A percentile compares a stretch with the other conserved stretches of the same genome.
Evolutionary conservation across 2,797 vertebrate species (phyloP).

Genomic region (Falco naumanni): DNA sequence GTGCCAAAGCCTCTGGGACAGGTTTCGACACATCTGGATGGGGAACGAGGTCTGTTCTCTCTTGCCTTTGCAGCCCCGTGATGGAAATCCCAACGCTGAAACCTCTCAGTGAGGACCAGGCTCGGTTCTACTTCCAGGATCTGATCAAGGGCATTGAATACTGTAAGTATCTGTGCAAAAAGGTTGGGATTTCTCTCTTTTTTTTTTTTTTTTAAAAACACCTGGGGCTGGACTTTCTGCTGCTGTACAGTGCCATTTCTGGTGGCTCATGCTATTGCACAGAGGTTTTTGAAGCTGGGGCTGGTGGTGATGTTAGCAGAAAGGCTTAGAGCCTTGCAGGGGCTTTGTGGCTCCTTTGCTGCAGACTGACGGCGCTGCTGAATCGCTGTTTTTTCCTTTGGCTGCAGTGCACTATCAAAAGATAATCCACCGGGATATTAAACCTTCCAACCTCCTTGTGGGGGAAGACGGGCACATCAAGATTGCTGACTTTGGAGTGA

Average conservation of each 20-base stretch:
- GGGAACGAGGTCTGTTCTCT: not conserved
- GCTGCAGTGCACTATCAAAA: constrained; percentile 95
- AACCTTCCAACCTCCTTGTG: constrained; percentile 95
- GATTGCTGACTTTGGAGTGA: constrained; percentile 97
- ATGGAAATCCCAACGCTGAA: constrained; percentile 97
- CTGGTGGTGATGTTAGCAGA: not conserved
- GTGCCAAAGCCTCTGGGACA: not conserved
- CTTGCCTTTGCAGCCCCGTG: constrained; percentile 81
- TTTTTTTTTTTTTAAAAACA: not conserved
- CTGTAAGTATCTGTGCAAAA: constrained; percentile 79
- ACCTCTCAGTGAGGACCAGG: constrained; percentile 92
- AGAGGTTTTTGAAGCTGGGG: not conserved
- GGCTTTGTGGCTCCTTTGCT: accelerated
- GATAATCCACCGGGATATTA: constrained; percentile 97
- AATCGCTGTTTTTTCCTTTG: not conserved
- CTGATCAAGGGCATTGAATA: constrained; percentile 98
- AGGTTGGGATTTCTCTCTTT: not conserved
- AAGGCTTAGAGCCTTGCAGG: accelerated
- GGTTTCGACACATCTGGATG: not conserved
- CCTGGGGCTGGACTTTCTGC: not conserved
- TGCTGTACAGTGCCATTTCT: accelerated
- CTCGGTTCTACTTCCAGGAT: constrained; percentile 97
- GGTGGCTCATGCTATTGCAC: not conserved
- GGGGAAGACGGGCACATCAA: constrained; percentile 95
- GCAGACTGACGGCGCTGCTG: not conserved